Base-by-base conservation (phyloP, 2,888 invertebrate genomes). In the Acrobasis suavella region DNA sequence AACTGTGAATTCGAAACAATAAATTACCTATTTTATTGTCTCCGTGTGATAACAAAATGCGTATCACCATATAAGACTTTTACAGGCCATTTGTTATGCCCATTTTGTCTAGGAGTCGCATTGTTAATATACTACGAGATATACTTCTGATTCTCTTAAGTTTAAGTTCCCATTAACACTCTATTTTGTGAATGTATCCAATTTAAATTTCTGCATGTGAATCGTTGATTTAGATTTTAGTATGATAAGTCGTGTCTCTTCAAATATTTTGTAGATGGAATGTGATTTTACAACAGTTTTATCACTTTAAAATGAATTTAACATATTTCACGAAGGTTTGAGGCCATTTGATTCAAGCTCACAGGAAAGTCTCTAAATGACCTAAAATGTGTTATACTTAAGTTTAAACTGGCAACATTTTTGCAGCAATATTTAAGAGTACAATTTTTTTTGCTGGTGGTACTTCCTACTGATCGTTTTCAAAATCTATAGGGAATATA, bases 11-110 rank as follows among this genome's bases (percentile, higher is more conserved):
- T 50, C 55, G 49, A 51, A 51, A 60, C 50, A 50, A 62, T 62
- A 62, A 62, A 62, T 62, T 62, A 10, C 32, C 32, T 9, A 50
- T 55, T 62, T 62, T 62, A 62, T 62, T 62, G 62, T 62, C 55
- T 37, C 12, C 37, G 37, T 12, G 49, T 16, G 55, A 62, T 62
- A 62, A 62, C 62, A 62, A 49, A 55, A 62, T 62, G 55, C 50
- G 55, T 62, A 55, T 62, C 62, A 54, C 50, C 50, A 46, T 64
- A 58, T 46, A 32, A 52, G 56, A 60, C 15, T 49, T 61, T 62
- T 62, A 62, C 49, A 54, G 49, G 46, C 49, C 55, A 38, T 62
- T 55, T 62, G 55, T 62, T 62, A 55, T 51, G 37, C 50, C 9
- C 39, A 14, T 51, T 51, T 32, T n/a, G 14, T 38, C 60, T 42